Percentiles rank a stretch among this genome's conserved stretches.
Conservation (phyloP, 2,888 invertebrate species). For the Hirtodrosophila cameraria region DNA sequence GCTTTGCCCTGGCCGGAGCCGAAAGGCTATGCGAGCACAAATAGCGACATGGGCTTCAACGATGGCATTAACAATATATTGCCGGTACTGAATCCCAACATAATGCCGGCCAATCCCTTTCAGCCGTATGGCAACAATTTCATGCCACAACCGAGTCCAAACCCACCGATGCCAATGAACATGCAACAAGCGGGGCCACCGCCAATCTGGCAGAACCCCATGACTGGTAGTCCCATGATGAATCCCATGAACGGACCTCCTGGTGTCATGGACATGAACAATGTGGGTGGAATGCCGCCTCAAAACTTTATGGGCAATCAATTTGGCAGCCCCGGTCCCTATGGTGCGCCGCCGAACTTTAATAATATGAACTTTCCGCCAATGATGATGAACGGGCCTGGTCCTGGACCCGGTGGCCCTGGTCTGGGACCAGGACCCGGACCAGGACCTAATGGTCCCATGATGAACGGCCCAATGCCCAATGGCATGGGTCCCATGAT, state of each 20-base stretch:
- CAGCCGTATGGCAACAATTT: constrained; percentile 74
- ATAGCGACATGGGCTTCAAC: constrained; percentile 55
- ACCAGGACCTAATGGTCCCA: constrained; percentile 50
- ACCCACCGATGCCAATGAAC: constrained; percentile 44
- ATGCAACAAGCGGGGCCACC: constrained; percentile 49
- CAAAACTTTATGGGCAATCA: constrained; percentile 58
- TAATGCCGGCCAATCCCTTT: constrained; percentile 66
- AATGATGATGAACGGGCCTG: constrained; percentile 68
- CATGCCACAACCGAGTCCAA: constrained; percentile 38
- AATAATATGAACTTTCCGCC: constrained; percentile 71
- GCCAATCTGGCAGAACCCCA: constrained; percentile 63
- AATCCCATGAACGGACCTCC: constrained; percentile 53
- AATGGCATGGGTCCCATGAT: constrained; percentile 48
- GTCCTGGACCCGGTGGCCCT: constrained; percentile 39
- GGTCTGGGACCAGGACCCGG: constrained; percentile 41
- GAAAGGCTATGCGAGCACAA: constrained; percentile 85
- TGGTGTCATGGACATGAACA: constrained; percentile 51
- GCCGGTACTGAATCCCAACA: constrained; percentile 41
- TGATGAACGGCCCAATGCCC: constrained; percentile 41
- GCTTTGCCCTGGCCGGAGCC: constrained; percentile 93
- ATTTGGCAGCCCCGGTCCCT: constrained; percentile 64
- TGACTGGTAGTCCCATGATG: constrained; percentile 67
- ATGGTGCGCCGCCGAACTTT: constrained; percentile 49
- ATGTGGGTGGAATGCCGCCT: constrained; percentile 47
- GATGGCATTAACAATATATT: constrained; percentile 37